phyloP scores from a whole-genome alignment of 2,797 vertebrate genomes.

The Acrossocheilus fasciatus region DNA sequence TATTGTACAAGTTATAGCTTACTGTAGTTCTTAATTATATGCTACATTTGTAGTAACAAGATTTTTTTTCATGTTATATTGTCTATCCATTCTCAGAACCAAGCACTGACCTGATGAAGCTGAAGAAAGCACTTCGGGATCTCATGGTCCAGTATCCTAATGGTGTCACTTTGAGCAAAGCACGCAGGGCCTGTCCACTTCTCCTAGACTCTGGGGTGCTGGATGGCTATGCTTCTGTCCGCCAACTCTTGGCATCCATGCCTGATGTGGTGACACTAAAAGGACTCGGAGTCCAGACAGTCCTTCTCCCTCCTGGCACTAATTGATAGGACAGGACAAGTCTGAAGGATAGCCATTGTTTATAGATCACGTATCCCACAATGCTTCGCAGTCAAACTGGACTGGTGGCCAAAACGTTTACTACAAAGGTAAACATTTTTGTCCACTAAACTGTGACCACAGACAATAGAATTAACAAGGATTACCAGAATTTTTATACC shows the following conservation, averaged over 20 bases:
- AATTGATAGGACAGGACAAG: not conserved
- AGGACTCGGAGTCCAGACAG: constrained; percentile 61
- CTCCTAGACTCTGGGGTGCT: constrained; percentile 51
- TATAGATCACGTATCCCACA: not conserved
- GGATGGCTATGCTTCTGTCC: constrained; percentile 51
- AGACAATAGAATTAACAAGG: not conserved
- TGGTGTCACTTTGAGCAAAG: constrained; percentile 50
- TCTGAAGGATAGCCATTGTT: not conserved
- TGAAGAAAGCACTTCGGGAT: constrained; percentile 45
- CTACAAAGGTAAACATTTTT: not conserved
- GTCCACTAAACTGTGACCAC: not conserved
- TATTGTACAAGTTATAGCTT: not conserved
- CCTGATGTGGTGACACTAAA: constrained; percentile 48
- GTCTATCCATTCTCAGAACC: not conserved
- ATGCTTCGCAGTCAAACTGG: not conserved
- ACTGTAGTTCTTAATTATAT: not conserved
- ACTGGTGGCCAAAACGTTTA: not conserved
- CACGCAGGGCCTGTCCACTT: constrained; percentile 53
- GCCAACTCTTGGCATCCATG: constrained; percentile 61
- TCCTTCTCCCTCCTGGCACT: constrained; percentile 30
- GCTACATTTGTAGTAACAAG: not conserved
- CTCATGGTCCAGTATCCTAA: constrained; percentile 37
- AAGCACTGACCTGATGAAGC: not conserved
- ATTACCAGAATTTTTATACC: not conserved
- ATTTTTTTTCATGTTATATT: no score